These are phyloP conservation scores for Drosophila truncata DNA, from an alignment of 1,140 invertebrate species.

Conservation along the genomic window DNA sequence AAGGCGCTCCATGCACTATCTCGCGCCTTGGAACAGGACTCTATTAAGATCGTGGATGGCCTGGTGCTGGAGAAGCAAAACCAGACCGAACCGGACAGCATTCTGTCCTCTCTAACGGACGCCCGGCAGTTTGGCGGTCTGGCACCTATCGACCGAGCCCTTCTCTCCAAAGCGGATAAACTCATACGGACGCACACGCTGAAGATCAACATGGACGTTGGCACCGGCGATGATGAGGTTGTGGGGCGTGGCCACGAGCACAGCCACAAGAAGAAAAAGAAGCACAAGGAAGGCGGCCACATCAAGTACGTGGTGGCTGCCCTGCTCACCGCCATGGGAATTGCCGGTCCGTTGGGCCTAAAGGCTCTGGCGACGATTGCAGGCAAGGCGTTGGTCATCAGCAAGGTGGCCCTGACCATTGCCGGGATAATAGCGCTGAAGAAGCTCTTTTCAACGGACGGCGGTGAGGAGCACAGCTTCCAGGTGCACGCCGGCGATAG, in stretches of 20 bases:
- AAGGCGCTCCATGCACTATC: constrained; percentile 87
- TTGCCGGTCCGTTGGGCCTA: constrained; percentile 87
- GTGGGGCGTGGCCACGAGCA: constrained; percentile 54
- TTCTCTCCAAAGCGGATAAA: constrained; percentile 77
- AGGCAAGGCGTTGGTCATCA: constrained; percentile 89
- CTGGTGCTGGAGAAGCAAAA: constrained; percentile 87
- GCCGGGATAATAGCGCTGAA: constrained; percentile 89
- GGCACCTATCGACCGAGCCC: constrained; percentile 70
- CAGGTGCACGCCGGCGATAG: constrained; percentile 89
- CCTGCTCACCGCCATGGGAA: constrained; percentile 88
- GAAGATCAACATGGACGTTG: constrained; percentile 65
- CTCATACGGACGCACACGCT: constrained; percentile 78
- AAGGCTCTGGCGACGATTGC: constrained; percentile 89
- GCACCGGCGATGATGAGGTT: background rate
- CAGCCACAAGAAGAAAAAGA: constrained; percentile 74
- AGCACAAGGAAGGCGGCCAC: constrained; percentile 69
- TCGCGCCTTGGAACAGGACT: constrained; percentile 87
- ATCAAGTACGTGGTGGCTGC: constrained; percentile 87
- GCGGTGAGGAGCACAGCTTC: constrained; percentile 87
- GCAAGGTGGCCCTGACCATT: constrained; percentile 89
- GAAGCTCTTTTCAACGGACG: constrained; percentile 89
- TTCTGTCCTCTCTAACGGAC: constrained; percentile 69
- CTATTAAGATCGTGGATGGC: constrained; percentile 87
- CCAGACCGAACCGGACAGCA: constrained; percentile 84
- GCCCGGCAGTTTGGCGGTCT: constrained; percentile 70